phyloP scores from a whole-genome alignment of 2,888 invertebrate species.

The Pogonocherus hispidulus region DNA sequence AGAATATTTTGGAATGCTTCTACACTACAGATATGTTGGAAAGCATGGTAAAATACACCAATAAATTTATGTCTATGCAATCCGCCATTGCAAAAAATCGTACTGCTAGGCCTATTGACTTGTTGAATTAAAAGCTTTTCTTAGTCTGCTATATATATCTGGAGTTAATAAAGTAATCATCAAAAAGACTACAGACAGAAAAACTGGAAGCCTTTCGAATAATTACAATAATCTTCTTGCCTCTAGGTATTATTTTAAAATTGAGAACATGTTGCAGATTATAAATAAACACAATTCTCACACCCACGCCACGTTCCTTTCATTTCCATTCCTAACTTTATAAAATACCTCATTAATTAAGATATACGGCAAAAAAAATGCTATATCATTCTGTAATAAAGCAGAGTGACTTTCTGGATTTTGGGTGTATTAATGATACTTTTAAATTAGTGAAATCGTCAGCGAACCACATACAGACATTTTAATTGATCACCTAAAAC shows the following conservation, averaged over 20 bases:
- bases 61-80: background rate
- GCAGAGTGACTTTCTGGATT: constrained; percentile 16
- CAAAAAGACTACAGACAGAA: too few species aligned
- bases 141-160: background rate
- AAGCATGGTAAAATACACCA: background rate
- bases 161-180: too few species aligned
- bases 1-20: constrained; percentile 10
- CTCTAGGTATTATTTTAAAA: too few species aligned
- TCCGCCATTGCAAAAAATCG: background rate
- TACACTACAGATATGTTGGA: background rate
- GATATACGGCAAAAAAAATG: constrained; percentile 10
- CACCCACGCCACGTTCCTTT: too few species aligned
- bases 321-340: too few species aligned
- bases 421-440: constrained; percentile 6
- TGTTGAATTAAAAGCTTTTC: background rate
- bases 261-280: too few species aligned
- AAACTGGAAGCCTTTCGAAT: too few species aligned
- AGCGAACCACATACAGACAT: constrained; percentile 1
- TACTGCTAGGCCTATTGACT: background rate
- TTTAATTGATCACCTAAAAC: constrained; percentile 10
- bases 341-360: background rate
- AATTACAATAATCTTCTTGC: too few species aligned
- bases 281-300: too few species aligned
- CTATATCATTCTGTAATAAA: constrained; percentile 13
- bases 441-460: constrained; percentile 7